These are phyloP conservation scores for Pelochelys cantorii DNA, from an alignment of 2,797 vertebrate species.

Conservation along the genomic window DNA sequence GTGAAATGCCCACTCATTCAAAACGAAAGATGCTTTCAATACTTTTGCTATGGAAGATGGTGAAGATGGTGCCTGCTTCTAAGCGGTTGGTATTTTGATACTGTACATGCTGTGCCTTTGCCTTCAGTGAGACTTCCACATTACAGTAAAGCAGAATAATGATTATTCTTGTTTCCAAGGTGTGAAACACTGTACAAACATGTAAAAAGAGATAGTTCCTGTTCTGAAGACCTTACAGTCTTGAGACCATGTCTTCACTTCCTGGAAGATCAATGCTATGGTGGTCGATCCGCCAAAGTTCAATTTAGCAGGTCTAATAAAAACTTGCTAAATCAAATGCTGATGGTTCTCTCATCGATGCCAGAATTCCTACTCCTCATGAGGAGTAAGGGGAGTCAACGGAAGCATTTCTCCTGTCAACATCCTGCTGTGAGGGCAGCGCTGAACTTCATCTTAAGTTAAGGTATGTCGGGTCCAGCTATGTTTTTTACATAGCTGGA, in stretches of 20 bases:
- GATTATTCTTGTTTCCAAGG: slow-evolving; percentile 11
- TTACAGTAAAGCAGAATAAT: slow-evolving; percentile 9
- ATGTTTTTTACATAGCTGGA: too few relatives aligned
- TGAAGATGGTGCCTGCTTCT: background rate
- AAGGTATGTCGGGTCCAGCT: too few relatives aligned
- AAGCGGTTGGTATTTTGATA: slow-evolving; percentile 12
- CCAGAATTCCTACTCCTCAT: too few relatives aligned
- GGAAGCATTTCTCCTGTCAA: too few relatives aligned
- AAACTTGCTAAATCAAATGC: too few relatives aligned
- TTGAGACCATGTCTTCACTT: background rate
- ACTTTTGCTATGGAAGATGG: background rate
- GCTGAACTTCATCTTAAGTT: too few relatives aligned
- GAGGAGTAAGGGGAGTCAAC: too few relatives aligned
- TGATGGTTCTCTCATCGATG: too few relatives aligned
- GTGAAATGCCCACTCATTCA: background rate
- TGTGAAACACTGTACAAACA: slow-evolving; percentile 29
- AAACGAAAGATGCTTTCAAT: background rate
- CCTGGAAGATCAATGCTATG: too few relatives aligned
- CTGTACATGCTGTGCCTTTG: background rate
- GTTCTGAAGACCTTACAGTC: slow-evolving; percentile 16
- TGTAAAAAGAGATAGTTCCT: slow-evolving; percentile 61
- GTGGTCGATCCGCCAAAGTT: too few relatives aligned
- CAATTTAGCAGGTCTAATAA: too few relatives aligned
- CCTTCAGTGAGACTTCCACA: slow-evolving; percentile 1
- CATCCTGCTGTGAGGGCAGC: too few relatives aligned